phyloP scores from a whole-genome alignment of 2,797 vertebrate species.

The Taeniopygia guttata region DNA sequence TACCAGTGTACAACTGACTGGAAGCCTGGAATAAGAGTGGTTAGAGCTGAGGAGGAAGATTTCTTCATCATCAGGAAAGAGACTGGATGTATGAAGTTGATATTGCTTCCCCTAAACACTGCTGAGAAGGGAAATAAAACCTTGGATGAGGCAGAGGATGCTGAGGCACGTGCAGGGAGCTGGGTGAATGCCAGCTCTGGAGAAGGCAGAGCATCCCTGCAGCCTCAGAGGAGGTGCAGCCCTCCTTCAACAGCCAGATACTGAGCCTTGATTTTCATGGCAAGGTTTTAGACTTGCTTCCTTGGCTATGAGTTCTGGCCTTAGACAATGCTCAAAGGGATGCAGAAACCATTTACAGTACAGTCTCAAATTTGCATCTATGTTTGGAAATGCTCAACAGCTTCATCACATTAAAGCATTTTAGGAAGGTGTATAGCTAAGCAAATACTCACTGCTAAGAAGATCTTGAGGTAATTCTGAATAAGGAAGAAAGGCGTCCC shows the following conservation, averaged over 20 bases:
- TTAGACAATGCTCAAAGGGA: background rate
- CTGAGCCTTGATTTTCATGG: background rate
- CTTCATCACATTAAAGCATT: background rate
- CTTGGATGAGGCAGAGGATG: background rate
- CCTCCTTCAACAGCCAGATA: fast-evolving
- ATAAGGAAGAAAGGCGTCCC: background rate
- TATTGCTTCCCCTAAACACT: background rate
- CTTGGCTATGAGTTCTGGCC: background rate
- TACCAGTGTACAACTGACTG: background rate
- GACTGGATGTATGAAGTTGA: background rate
- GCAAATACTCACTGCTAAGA: background rate
- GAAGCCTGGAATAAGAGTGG: background rate
- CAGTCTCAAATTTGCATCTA: background rate
- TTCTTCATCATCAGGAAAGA: background rate
- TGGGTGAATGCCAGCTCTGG: background rate
- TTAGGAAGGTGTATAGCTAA: background rate
- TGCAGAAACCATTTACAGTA: background rate
- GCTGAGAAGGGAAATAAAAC: background rate
- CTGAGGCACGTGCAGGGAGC: background rate
- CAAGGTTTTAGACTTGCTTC: background rate
- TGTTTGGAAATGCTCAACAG: conserved; percentile 7
- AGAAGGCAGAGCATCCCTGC: background rate
- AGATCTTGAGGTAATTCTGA: background rate
- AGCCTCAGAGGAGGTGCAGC: background rate
- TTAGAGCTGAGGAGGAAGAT: background rate